These are phyloP conservation scores for Notospermus geniculatus DNA, from an alignment of 1,140 invertebrate species.

Conservation along the genomic window DNA sequence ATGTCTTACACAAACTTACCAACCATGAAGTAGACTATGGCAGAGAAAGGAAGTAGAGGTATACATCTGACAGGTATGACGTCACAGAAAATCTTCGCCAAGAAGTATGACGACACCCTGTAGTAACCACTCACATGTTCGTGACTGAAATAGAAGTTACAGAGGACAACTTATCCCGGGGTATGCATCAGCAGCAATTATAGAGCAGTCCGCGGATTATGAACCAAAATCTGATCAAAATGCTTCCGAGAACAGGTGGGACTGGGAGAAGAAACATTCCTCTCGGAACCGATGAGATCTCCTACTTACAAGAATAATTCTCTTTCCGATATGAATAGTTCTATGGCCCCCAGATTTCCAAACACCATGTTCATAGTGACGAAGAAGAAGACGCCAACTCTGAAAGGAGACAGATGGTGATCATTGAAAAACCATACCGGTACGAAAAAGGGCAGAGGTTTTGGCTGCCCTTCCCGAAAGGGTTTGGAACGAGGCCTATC, in stretches of 20 bases:
- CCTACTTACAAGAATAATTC: slow-evolving; percentile 53
- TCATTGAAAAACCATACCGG: too few relatives aligned
- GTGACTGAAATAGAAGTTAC: slow-evolving; percentile 50
- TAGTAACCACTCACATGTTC: slow-evolving; percentile 56
- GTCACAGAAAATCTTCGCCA: slow-evolving; percentile 53
- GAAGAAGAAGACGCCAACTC: slow-evolving; percentile 53
- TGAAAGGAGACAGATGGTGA: slow-evolving; percentile 29
- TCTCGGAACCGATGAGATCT: too few relatives aligned
- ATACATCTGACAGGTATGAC: slow-evolving; percentile 48
- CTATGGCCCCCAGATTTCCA: slow-evolving; percentile 50
- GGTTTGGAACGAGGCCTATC: too few relatives aligned
- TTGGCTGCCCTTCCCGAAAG: too few relatives aligned
- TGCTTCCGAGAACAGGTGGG: too few relatives aligned
- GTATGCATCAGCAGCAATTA: too few relatives aligned
- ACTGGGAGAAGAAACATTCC: too few relatives aligned
- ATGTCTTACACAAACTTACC: slow-evolving; percentile 44
- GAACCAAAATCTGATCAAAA: too few relatives aligned
- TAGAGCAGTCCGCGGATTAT: too few relatives aligned
- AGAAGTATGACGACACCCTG: slow-evolving; percentile 51
- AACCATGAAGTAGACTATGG: slow-evolving; percentile 53
- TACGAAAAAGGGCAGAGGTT: too few relatives aligned
- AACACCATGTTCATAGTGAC: slow-evolving; percentile 54
- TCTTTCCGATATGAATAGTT: slow-evolving; percentile 53
- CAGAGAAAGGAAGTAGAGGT: slow-evolving; percentile 43
- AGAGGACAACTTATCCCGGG: too few relatives aligned